Base-by-base conservation (phyloP, 2,888 invertebrate species). In the Zygothrica quintamaculata region DNA sequence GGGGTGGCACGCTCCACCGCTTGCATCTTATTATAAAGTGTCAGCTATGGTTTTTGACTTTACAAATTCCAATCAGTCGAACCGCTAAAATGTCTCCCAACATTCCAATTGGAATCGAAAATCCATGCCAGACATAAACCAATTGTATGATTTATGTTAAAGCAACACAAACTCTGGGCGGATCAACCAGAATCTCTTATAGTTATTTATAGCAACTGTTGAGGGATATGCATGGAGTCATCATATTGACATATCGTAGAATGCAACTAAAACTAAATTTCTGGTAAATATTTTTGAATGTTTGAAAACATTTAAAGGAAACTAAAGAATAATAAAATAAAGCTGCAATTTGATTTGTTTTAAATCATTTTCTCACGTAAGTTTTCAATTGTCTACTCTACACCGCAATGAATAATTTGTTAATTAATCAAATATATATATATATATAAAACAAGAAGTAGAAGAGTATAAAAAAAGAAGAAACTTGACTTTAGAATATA, bases 391-490 rank as follows among this genome's bases (percentile, higher is more conserved):
- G 31, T 50, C 37, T 33, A n/a, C n/a, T 39, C 26, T 1, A 55
- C 51, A 68, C 5, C 15, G 61, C 68, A 77, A 88, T 88, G 89
- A 76, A 87, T 88, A 87, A 85, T 88, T 84, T 87, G 65, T 73
- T 85, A 81, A 87, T 87, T 88, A 88, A 87, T 87, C 86, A 88
- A 71, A n/a, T n/a, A n/a, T n/a, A n/a, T n/a, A n/a, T n/a, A n/a
- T n/a, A n/a, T n/a, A n/a, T n/a, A n/a, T n/a, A n/a, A n/a, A n/a
- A n/a, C n/a, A n/a, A n/a, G n/a, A n/a, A n/a, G n/a, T n/a, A n/a
- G n/a, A n/a, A n/a, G n/a, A n/a, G n/a, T n/a, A n/a, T n/a, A n/a
- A n/a, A n/a, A n/a, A n/a, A n/a, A n/a, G n/a, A n/a, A n/a, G n/a
- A 59, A 70, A 65, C 26, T 56, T 40, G 65, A 70, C 37, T 42